Evolutionary conservation across 2,888 invertebrate genomes (phyloP).

Genomic region (Nemapogon koenigi): DNA sequence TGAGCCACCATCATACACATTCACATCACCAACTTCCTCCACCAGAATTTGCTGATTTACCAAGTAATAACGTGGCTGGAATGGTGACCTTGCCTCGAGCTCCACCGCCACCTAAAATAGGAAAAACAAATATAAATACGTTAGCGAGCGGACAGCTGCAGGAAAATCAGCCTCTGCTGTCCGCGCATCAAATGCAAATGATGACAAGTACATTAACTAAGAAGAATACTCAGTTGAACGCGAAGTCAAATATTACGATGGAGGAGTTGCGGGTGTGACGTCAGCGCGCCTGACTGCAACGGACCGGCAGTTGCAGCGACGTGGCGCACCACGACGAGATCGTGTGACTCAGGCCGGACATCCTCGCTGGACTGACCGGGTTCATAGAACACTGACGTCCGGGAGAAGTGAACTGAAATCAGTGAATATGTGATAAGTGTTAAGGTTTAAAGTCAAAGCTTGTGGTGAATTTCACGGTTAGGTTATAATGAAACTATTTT

Average conservation of each 20-base stretch:
- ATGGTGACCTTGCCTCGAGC: slow-evolving; percentile 72
- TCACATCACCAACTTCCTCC: slow-evolving; percentile 81
- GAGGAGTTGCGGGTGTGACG: slow-evolving; percentile 88
- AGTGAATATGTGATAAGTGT: no score
- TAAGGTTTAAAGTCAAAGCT: no score
- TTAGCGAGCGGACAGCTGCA: slow-evolving; percentile 66
- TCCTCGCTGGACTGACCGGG: slow-evolving; percentile 30
- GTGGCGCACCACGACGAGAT: slow-evolving; percentile 56
- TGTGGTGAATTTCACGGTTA: no score
- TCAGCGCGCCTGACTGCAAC: slow-evolving; percentile 63
- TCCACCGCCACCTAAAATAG: slow-evolving; percentile 77
- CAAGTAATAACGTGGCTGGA: slow-evolving; percentile 67
- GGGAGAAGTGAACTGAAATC: no score
- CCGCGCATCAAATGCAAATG: slow-evolving; percentile 79
- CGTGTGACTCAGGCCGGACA: slow-evolving; percentile 63
- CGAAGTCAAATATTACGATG: slow-evolving; percentile 69
- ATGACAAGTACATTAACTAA: slow-evolving; percentile 80
- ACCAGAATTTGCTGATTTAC: slow-evolving; percentile 84
- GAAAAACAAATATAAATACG: slow-evolving; percentile 46
- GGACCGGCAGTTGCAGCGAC: slow-evolving; percentile 61
- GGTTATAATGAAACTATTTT: no score
- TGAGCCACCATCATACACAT: slow-evolving; percentile 78
- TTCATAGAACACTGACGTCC: no score
- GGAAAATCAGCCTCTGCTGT: slow-evolving; percentile 73
- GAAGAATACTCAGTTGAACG: slow-evolving; percentile 72